phyloP scores from a whole-genome alignment of 2,113 vertebrate genomes.

The Planiliza haematocheilus region DNA sequence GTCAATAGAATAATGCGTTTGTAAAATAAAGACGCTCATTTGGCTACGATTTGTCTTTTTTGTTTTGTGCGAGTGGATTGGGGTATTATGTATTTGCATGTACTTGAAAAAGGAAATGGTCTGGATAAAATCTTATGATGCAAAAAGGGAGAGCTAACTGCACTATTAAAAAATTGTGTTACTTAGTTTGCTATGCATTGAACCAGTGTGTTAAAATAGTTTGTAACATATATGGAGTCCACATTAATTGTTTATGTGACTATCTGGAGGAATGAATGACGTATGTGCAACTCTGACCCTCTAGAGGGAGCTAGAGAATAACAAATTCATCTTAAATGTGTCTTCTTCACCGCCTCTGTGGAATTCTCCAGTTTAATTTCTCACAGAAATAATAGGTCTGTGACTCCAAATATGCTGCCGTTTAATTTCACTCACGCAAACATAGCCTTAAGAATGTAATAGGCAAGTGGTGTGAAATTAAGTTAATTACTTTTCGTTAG shows the following conservation, averaged over 20 bases:
- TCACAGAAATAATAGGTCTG: background rate
- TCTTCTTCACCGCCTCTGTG: background rate
- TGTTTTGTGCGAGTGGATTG: slow-evolving; percentile 8
- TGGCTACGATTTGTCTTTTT: slow-evolving; percentile 83
- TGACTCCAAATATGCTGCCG: background rate
- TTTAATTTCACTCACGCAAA: background rate
- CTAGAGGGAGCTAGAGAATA: slow-evolving; percentile 65
- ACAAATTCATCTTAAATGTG: background rate
- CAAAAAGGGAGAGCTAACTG: background rate
- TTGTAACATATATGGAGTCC: too few relatives aligned
- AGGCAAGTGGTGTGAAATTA: background rate
- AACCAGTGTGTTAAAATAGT: too few relatives aligned
- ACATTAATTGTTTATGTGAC: too few relatives aligned
- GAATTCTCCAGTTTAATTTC: background rate
- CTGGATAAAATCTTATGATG: background rate
- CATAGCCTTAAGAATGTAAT: background rate
- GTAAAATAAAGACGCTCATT: slow-evolving; percentile 99
- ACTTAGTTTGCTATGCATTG: too few relatives aligned
- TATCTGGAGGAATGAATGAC: background rate
- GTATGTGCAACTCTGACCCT: slow-evolving; percentile 41
- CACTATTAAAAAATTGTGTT: too few relatives aligned
- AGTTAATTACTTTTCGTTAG: background rate
- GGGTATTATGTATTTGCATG: background rate
- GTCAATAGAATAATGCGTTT: slow-evolving; percentile 95
- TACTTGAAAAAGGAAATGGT: background rate